Base-by-base conservation (phyloP, 2,888 invertebrate genomes). In the Folsomia manolachei region DNA sequence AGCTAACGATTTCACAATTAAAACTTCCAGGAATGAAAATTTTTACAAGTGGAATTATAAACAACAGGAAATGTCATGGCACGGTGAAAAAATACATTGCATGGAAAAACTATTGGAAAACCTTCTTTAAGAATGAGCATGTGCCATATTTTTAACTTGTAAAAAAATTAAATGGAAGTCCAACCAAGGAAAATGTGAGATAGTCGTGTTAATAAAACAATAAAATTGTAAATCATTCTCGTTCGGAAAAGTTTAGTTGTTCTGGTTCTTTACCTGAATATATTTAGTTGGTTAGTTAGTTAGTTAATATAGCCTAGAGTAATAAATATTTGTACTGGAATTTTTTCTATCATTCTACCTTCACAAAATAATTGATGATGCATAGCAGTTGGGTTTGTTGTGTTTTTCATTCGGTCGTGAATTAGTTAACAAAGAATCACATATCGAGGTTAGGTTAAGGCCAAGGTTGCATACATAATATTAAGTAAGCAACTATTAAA, bases 391-490 rank as follows among this genome's bases (percentile, higher is more conserved):
- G n/a, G n/a, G n/a, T n/a, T n/a, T n/a, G n/a, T n/a, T n/a, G n/a
- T n/a, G n/a, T n/a, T n/a, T n/a, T n/a, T n/a, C n/a, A n/a, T n/a
- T n/a, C n/a, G n/a, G 51, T 51, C 51, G 9, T 51, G 18, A 51
- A 56, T 18, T 19, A 56, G 56, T 56, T 56, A 56, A 56, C 56
- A 56, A 56, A 56, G 56, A 19, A 56, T 56, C 21, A 14, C 19
- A 56, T 21, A 56, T 56, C 56, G 56, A 56, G 56, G 56, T 56
- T 56, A 56, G n/a, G 56, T 56, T 56, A 56, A 56, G 56, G 56
- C 56, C 56, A 56, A 56, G 56, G 56, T 56, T 56, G 14, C 39
- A 39, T 39, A 39, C 39, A 39, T 39, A 39, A 39, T 39, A 14
- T 14, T 39, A 39, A n/a, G n/a, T n/a, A n/a, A n/a, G n/a, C n/a